phyloP scores from a whole-genome alignment of 2,797 vertebrate species.

The Enoplosus armatus region DNA sequence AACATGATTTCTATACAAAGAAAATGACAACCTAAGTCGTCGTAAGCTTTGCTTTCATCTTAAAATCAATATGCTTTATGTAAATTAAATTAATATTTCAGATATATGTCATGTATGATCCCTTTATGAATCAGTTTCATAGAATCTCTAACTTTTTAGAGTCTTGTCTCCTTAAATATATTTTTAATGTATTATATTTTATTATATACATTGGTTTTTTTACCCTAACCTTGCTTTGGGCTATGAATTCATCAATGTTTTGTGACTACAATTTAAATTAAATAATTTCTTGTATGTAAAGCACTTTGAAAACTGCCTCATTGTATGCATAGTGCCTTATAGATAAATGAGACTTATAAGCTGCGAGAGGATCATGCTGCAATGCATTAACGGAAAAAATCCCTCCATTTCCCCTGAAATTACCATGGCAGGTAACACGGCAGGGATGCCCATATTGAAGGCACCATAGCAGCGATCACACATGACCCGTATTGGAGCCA shows the following conservation, averaged over 20 bases:
- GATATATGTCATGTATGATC: not conserved
- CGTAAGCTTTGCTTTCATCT: not conserved
- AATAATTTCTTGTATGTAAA: not conserved
- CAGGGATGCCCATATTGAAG: not conserved
- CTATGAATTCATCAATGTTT: not conserved
- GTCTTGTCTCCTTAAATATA: not conserved
- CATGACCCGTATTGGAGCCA: constrained; percentile 32
- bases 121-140: not conserved
- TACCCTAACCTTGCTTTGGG: not conserved
- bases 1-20: not conserved
- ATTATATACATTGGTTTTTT: not conserved
- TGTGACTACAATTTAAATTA: not conserved
- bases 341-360: not conserved
- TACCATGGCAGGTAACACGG: not conserved
- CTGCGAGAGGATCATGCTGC: not conserved
- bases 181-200: not conserved
- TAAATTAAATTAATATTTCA: not conserved
- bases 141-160: not conserved
- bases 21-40: not conserved
- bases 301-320: not conserved
- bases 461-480: constrained; percentile 24
- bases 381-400: not conserved
- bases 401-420: constrained; percentile 19
- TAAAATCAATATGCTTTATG: not conserved
- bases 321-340: not conserved